phyloP scores from a whole-genome alignment of 30 jellyfish, hydroid and myxozoan species.

The Aurelia sp. region DNA sequence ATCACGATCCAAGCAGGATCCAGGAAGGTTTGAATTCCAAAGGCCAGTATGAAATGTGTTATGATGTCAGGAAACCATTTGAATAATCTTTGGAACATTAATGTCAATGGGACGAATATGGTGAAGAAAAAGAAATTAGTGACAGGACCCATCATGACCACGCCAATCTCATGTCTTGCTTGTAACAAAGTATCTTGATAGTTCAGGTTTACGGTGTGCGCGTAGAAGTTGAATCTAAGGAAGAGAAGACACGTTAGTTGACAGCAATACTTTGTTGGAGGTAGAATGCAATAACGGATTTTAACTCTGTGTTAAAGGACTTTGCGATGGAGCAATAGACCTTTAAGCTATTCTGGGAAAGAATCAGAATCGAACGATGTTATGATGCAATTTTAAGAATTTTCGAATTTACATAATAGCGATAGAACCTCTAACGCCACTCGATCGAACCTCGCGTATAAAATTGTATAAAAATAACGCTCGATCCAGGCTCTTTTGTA shows the following conservation, averaged over 20 bases:
- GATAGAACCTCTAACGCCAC: no score
- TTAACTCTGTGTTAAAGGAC: no score
- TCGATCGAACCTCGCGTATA: no score
- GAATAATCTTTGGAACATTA: conserved; percentile 77
- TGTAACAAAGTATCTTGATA: conserved; percentile 95
- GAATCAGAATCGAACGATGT: no score
- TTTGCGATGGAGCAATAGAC: no score
- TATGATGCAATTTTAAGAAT: no score
- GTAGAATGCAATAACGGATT: no score
- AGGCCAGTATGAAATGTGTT: conserved; percentile 90
- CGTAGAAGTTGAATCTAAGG: conserved; percentile 87
- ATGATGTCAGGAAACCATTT: conserved; percentile 87
- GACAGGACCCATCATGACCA: conserved; percentile 95
- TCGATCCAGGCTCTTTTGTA: no score
- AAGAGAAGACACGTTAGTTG: neutral
- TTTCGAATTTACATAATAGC: no score
- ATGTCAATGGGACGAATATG: conserved; percentile 70
- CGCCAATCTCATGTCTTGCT: conserved; percentile 95
- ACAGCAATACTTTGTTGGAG: no score
- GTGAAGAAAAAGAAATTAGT: conserved; percentile 73
- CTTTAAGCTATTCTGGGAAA: no score
- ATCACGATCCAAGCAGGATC: conserved; percentile 90
- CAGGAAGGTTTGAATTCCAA: conserved; percentile 86
- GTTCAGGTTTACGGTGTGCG: conserved; percentile 92
- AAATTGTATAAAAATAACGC: no score